These are phyloP conservation scores for Chauna torquata DNA, from an alignment of 2,113 vertebrate genomes.

Conservation along the genomic window DNA sequence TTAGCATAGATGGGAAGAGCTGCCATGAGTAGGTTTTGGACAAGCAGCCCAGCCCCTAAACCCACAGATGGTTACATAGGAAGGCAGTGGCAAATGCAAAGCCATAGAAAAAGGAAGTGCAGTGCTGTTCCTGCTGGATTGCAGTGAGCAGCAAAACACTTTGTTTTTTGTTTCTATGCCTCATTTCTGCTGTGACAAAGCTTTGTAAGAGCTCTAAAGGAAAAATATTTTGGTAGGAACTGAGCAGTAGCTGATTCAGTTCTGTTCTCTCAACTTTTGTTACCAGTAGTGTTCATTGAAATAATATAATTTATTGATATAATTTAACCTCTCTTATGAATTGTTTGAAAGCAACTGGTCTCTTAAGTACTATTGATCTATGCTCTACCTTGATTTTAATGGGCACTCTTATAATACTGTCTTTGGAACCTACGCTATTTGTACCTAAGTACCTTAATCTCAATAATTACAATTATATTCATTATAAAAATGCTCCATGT, in stretches of 20 bases:
- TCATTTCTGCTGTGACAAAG: neutral
- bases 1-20: neutral
- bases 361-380: constrained; percentile 22
- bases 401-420: neutral
- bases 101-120: neutral
- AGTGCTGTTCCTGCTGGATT: neutral
- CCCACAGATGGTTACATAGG: neutral
- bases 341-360: constrained; percentile 42
- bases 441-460: constrained; percentile 5
- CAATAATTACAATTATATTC: constrained; percentile 24
- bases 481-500: constrained; percentile 9
- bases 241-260: neutral
- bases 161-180: neutral
- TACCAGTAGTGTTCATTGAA: neutral
- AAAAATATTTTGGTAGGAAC: neutral
- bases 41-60: neutral
- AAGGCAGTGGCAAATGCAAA: neutral
- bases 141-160: neutral
- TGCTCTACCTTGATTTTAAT: constrained; percentile 40
- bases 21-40: neutral
- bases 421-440: constrained; percentile 6
- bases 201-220: neutral
- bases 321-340: constrained; percentile 45
- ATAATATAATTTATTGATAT: constrained; percentile 50
- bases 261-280: neutral